Percentiles rank a stretch among this genome's conserved stretches.
Conservation (phyloP, 2,888 invertebrate genomes). For the Drosophila crucigera region DNA sequence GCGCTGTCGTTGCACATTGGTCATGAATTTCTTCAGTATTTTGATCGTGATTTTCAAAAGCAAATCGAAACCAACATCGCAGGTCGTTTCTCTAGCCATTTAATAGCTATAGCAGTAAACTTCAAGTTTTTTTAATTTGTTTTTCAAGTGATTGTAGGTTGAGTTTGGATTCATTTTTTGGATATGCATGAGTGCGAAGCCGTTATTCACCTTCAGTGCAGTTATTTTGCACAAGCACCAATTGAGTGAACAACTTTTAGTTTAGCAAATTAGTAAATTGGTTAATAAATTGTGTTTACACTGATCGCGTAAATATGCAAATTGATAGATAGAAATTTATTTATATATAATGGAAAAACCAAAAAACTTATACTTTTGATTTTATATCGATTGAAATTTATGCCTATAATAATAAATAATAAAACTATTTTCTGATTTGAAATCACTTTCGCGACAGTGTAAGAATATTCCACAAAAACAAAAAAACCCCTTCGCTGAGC, state of each 20-base stretch:
- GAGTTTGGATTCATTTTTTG: slow-evolving; percentile 36
- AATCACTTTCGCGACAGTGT: background rate
- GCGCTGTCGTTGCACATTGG: slow-evolving; percentile 51
- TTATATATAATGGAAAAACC: background rate
- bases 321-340: background rate
- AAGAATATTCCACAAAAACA: background rate
- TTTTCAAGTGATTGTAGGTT: slow-evolving; percentile 51
- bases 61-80: slow-evolving; percentile 11
- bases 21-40: slow-evolving; percentile 68
- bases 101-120: slow-evolving; percentile 77
- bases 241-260: slow-evolving; percentile 1
- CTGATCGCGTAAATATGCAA: background rate
- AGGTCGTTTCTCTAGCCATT: slow-evolving; percentile 36
- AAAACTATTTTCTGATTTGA: background rate
- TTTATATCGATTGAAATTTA: background rate
- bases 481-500: background rate
- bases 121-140: slow-evolving; percentile 58
- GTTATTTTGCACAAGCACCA: slow-evolving; percentile 26
- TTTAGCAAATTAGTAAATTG: slow-evolving; percentile 1
- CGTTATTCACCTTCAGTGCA: slow-evolving; percentile 59
- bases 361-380: background rate
- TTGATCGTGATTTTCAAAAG: slow-evolving; percentile 76
- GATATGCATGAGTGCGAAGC: slow-evolving; percentile 42
- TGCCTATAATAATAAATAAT: background rate
- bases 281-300: background rate